Conservation (phyloP, 2,113 vertebrate species). For the Syngnathus floridae region DNA sequence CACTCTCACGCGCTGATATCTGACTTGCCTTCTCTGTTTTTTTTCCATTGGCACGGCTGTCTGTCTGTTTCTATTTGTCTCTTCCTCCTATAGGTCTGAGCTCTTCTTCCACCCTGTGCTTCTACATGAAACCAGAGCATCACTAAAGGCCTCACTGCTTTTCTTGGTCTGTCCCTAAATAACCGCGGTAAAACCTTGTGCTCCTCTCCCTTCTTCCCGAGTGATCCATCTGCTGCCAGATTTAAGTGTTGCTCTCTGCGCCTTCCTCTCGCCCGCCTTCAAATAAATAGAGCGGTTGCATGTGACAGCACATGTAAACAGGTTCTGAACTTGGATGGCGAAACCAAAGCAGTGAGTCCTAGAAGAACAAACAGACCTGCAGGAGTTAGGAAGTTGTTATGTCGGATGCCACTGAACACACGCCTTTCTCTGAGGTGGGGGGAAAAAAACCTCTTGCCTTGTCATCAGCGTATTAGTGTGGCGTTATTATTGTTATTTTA, state of each 20-base stretch:
- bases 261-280: slow-evolving; percentile 13
- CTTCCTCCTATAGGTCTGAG: slow-evolving; percentile 96
- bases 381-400: slow-evolving; percentile 32
- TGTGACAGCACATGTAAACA: slow-evolving; percentile 3
- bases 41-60: slow-evolving; percentile 58
- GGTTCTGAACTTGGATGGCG: slow-evolving; percentile 23
- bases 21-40: slow-evolving; percentile 51
- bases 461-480: too few species aligned
- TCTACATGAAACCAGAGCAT: slow-evolving; percentile 98
- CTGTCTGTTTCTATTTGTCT: slow-evolving; percentile 73
- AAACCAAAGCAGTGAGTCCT: slow-evolving; percentile 58
- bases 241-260: slow-evolving; percentile 26
- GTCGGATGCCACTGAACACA: slow-evolving; percentile 47
- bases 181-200: slow-evolving; percentile 91
- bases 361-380: slow-evolving; percentile 37
- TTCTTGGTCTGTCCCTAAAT: slow-evolving; percentile 97
- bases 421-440: slow-evolving; percentile 22
- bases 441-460: not conserved
- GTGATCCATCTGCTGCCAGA: slow-evolving; percentile 28
- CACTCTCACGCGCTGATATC: slow-evolving; percentile 42
- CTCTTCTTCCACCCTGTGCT: slow-evolving; percentile 96
- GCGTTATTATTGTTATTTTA: not conserved
- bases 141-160: slow-evolving; percentile 98
- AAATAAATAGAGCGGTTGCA: slow-evolving; percentile 12
- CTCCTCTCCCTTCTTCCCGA: slow-evolving; percentile 69